phyloP scores from a whole-genome alignment of 2,888 invertebrate species.

The Hemicrepidius hirtus region DNA sequence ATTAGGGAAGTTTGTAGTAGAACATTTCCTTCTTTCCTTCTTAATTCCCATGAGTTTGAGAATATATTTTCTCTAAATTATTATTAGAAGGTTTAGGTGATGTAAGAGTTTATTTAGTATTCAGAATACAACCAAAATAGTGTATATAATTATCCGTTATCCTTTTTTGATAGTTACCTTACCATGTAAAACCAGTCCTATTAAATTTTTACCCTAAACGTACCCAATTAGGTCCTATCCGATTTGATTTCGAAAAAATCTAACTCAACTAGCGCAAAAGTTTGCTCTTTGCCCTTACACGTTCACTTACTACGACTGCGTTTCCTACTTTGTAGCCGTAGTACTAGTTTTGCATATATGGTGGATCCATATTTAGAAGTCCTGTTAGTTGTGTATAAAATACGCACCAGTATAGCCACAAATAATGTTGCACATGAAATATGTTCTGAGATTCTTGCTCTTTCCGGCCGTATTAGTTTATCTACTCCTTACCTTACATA shows the following conservation, averaged over 20 bases:
- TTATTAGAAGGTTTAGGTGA: too few species aligned
- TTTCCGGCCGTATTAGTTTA: slow-evolving; percentile 44
- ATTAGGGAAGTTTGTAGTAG: too few species aligned
- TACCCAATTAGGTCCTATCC: slow-evolving; percentile 18
- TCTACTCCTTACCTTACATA: slow-evolving; percentile 38
- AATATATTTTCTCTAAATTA: too few species aligned
- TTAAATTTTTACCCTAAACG: not conserved
- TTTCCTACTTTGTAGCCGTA: slow-evolving; percentile 43
- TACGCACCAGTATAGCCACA: slow-evolving; percentile 36
- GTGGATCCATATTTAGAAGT: slow-evolving; percentile 56
- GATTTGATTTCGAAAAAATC: slow-evolving; percentile 3
- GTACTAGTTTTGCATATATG: slow-evolving; percentile 57
- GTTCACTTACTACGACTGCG: slow-evolving; percentile 19
- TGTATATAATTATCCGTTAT: too few species aligned
- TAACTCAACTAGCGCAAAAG: slow-evolving; percentile 22
- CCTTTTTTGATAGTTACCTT: too few species aligned
- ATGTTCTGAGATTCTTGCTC: slow-evolving; percentile 31
- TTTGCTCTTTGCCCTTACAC: slow-evolving; percentile 26
- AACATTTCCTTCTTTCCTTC: too few species aligned
- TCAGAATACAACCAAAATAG: too few species aligned
- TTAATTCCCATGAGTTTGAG: too few species aligned
- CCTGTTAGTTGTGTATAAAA: slow-evolving; percentile 49
- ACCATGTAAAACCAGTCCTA: not conserved
- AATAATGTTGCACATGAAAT: slow-evolving; percentile 49
- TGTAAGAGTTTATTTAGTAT: too few species aligned